phyloP scores from a whole-genome alignment of 2,113 vertebrate genomes.

The Acanthisitta chloris region DNA sequence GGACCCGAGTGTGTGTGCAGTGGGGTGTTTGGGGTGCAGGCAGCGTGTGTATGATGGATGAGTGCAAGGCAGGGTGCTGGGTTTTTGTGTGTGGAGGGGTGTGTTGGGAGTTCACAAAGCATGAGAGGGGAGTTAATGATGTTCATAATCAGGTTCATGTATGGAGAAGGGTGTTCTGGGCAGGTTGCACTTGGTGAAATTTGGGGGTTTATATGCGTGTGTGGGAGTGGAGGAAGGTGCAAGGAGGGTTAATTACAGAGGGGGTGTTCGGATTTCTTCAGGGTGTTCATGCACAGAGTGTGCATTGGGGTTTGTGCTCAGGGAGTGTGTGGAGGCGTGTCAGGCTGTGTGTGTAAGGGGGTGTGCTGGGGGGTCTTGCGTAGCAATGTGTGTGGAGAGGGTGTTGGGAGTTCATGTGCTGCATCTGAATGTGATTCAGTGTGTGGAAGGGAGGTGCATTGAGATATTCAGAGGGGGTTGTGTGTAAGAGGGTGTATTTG shows the following conservation, averaged over 20 bases:
- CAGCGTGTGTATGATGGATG: neutral
- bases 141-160: too few relatives aligned
- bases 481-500: neutral
- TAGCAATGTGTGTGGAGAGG: neutral
- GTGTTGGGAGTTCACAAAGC: neutral
- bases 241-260: neutral
- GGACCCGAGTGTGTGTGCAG: neutral
- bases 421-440: accelerated
- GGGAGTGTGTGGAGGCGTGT: neutral
- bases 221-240: neutral
- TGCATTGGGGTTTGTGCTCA: too few relatives aligned
- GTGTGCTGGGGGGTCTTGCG: neutral
- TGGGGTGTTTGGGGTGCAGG: neutral
- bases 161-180: neutral
- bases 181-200: neutral
- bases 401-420: neutral
- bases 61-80: neutral
- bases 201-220: neutral
- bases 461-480: neutral
- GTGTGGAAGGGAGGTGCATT: neutral
- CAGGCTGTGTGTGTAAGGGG: neutral
- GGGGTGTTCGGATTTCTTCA: neutral
- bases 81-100: neutral
- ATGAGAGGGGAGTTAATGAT: neutral
- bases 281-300: neutral